phyloP scores from a whole-genome alignment of 2,797 vertebrate genomes.

The Halcyon badia region DNA sequence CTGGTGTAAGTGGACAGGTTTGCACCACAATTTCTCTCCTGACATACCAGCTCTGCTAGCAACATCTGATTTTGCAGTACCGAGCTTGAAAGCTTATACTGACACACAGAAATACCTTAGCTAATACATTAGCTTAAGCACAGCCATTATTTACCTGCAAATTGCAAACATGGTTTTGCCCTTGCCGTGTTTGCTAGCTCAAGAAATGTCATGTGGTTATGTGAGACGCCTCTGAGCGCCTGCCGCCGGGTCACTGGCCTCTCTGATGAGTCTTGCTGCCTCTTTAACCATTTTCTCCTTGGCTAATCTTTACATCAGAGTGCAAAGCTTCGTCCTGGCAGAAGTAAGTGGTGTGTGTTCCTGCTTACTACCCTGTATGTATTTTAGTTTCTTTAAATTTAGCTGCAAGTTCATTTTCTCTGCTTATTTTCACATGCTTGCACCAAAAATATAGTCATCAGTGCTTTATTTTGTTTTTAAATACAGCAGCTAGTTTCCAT shows the following conservation, averaged over 20 bases:
- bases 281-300: conserved; percentile 53
- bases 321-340: background rate
- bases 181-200: background rate
- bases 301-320: conserved; percentile 1
- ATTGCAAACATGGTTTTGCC: background rate
- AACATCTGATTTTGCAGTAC: background rate
- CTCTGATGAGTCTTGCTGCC: background rate
- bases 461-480: conserved; percentile 38
- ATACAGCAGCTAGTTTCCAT: conserved; percentile 8
- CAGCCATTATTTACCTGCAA: background rate
- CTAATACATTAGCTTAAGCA: background rate
- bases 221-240: background rate
- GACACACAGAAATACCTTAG: background rate
- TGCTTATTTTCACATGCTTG: conserved; percentile 20
- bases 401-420: conserved; percentile 13
- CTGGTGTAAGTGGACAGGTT: background rate
- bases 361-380: background rate
- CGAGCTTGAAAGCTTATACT: background rate
- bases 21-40: background rate
- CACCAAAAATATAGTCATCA: conserved; percentile 17
- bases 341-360: background rate
- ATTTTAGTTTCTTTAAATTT: conserved; percentile 30
- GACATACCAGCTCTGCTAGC: background rate
- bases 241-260: background rate
- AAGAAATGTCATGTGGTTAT: background rate